phyloP scores from a whole-genome alignment of 1,140 invertebrate genomes.

The Halyomorpha halys region DNA sequence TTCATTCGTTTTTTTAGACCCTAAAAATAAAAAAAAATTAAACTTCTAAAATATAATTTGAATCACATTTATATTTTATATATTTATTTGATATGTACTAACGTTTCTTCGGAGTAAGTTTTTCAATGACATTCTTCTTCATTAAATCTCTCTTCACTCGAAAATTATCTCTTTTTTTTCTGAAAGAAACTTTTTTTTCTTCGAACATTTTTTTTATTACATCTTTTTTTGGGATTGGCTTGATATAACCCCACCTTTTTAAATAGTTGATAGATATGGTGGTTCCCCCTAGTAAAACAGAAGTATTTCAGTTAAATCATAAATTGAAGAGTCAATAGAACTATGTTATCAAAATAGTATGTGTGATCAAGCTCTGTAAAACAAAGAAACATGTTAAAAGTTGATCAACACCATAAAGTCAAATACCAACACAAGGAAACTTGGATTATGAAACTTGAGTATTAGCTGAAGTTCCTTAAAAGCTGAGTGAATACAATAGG shows the following conservation, averaged over 20 bases:
- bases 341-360: not conserved
- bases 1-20: no score
- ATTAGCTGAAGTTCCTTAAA: no score
- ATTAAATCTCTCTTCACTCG: constrained; percentile 37
- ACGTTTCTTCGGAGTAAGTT: constrained; percentile 15
- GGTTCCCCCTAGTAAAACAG: constrained; percentile 46
- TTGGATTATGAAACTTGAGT: no score
- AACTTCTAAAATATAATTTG: not conserved
- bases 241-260: constrained; percentile 53
- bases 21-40: constrained; percentile 3
- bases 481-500: no score
- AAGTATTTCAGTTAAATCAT: not conserved
- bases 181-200: not conserved
- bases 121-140: constrained; percentile 35
- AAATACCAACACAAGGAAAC: no score
- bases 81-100: not conserved
- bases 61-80: not conserved
- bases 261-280: constrained; percentile 59
- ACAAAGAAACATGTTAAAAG: no score
- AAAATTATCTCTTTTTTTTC: constrained; percentile 43
- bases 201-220: constrained; percentile 38
- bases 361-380: no score
- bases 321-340: not conserved
- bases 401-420: no score
- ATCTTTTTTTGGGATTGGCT: constrained; percentile 50